Evolutionary conservation across 92 coral and sea anemone genomes (phyloP), one percentile per base, ranked within the genome.

Genomic region (Ricordea florida): DNA sequence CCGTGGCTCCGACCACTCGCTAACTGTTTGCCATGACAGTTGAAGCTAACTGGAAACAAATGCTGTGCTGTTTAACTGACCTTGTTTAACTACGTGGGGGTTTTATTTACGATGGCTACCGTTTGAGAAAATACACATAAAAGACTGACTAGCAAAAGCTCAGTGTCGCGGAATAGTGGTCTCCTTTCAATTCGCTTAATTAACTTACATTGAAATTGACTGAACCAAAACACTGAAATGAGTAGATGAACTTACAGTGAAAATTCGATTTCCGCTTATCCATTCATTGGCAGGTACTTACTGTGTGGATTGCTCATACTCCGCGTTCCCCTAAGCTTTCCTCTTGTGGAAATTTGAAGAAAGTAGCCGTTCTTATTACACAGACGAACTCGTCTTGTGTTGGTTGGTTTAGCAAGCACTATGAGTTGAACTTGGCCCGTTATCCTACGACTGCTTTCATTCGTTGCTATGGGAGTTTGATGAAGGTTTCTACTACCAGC

Each of bases 331-430:
- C 58, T 52, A 9, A 72, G 59, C 42, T 37, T 66, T n/a, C 84
- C 73, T 14, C 21, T 30, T 18, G 62, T 42, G 43, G 96, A 61
- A 41, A 90, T 49, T 57, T 73, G 76, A 0, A 90, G 78, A 34
- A 87, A 82, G 64, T 57, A 90, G 1, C 73, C 80, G 8, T 85
- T 90, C 59, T 66, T 72, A 61, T 79, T 82, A 24, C 18, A 65
- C 8, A 90, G 63, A 13, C 60, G 32, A 10, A 87, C 96, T 0
- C 20, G 23, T 52, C 60, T 66, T 26, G 37, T 40, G 47, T 57
- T 41, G 23, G 96, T 74, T 4, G 91, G 90, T n/a, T n/a, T n/a
- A n/a, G n/a, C n/a, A n/a, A n/a, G n/a, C n/a, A n/a, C n/a, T n/a
- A n/a, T n/a, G n/a, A n/a, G n/a, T n/a, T n/a, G n/a, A n/a, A n/a